Evolutionary conservation across 2,113 vertebrate genomes (phyloP).

Genomic region (Chauna torquata): DNA sequence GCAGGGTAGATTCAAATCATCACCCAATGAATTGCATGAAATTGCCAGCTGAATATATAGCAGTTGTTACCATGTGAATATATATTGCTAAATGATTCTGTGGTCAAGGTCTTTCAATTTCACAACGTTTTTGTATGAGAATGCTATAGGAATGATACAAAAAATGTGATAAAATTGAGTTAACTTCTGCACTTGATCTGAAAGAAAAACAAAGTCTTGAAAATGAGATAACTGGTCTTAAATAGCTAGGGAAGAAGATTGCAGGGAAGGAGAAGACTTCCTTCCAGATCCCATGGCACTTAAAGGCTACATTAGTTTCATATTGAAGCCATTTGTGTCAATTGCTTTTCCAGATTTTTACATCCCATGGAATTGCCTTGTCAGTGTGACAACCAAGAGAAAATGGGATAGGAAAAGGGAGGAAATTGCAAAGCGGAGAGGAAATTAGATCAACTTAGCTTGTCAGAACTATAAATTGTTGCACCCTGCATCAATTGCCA

Average conservation of each 20-base stretch:
- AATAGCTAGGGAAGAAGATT: not conserved
- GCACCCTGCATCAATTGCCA: conserved; percentile 53
- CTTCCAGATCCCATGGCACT: not conserved
- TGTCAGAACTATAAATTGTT: conserved; percentile 46
- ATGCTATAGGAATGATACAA: not conserved
- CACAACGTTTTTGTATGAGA: not conserved
- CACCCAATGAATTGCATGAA: conserved; percentile 15
- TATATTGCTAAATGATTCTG: not conserved
- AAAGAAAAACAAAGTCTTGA: not conserved
- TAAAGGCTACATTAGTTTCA: conserved; percentile 26
- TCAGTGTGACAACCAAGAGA: conserved; percentile 48
- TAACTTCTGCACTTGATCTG: not conserved
- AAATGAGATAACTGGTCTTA: not conserved
- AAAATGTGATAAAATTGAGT: not conserved
- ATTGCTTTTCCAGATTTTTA: conserved; percentile 56
- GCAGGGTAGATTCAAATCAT: conserved; percentile 4
- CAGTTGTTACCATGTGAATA: conserved; percentile 15
- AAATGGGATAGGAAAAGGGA: conserved; percentile 48
- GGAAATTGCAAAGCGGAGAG: conserved; percentile 60
- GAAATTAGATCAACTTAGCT: conserved; percentile 67
- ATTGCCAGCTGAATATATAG: not conserved
- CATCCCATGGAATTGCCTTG: conserved; percentile 55
- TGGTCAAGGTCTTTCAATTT: not conserved
- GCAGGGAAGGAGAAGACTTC: not conserved
- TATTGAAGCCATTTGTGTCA: conserved; percentile 51